Conservation (phyloP, 2,113 vertebrate species). For the Leucopternis melanops region DNA sequence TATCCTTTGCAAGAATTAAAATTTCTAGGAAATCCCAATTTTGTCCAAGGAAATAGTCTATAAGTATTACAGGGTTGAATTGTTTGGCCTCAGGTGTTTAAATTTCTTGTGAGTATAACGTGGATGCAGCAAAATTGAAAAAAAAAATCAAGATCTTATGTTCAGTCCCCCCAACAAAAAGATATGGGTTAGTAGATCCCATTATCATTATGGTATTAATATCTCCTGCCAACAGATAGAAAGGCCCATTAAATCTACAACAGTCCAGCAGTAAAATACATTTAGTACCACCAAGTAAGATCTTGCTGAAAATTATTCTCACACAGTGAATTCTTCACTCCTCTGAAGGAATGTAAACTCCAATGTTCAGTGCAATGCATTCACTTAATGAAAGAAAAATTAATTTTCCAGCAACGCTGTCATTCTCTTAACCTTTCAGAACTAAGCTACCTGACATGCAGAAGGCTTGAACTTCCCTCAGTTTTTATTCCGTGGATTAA, state of each 20-base stretch:
- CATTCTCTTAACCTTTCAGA: not conserved
- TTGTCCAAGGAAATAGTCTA: not conserved
- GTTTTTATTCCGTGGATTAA: not conserved
- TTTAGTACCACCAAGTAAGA: not conserved
- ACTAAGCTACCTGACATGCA: not conserved
- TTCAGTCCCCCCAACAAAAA: not conserved
- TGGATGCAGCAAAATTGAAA: not conserved
- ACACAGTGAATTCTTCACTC: not conserved
- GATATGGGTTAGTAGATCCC: not conserved
- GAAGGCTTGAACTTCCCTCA: not conserved
- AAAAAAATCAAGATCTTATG: not conserved
- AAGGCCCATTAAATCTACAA: slow-evolving; percentile 46
- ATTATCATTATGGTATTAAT: slow-evolving; percentile 21
- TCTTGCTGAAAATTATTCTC: slow-evolving; percentile 35
- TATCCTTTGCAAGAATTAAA: not conserved
- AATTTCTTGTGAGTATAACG: not conserved
- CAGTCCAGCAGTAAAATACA: not conserved
- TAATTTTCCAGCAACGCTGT: not conserved
- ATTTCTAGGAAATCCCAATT: not conserved
- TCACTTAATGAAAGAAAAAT: not conserved
- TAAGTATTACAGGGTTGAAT: not conserved
- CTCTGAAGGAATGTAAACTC: not conserved
- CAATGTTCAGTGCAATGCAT: not conserved
- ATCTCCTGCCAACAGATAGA: slow-evolving; percentile 30
- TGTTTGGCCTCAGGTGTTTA: not conserved